Evolutionary conservation across 1,140 invertebrate genomes (phyloP).

Genomic region (Globodera rostochiensis): DNA sequence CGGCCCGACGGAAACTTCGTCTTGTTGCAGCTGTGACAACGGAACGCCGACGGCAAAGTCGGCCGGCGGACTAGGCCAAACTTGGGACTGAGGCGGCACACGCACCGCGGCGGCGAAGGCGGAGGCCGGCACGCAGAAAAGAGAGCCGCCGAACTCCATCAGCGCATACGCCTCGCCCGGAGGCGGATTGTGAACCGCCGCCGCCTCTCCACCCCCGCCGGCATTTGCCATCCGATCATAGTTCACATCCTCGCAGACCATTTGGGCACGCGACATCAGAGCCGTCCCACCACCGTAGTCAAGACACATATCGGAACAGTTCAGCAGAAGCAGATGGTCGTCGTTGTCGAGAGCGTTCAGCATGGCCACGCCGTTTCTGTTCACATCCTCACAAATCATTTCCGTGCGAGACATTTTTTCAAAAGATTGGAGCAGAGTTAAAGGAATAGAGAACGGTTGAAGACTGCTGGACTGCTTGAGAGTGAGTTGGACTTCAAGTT

Average conservation of each 20-base stretch:
- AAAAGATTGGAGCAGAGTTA: not conserved
- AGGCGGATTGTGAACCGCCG: not conserved
- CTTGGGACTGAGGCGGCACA: constrained; percentile 13
- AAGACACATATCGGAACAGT: not conserved
- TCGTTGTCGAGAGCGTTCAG: not conserved
- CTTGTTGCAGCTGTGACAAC: constrained; percentile 4
- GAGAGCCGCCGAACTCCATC: constrained; percentile 27
- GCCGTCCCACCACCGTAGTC: not conserved
- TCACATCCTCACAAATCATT: constrained; percentile 28
- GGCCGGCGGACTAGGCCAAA: constrained; percentile 24
- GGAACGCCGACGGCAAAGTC: not conserved
- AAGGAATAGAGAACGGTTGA: not conserved
- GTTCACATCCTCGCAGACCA: not conserved
- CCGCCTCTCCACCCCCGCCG: not conserved
- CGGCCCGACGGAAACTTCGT: not conserved
- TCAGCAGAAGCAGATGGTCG: not conserved
- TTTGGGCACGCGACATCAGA: not conserved
- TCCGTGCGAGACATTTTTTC: constrained; percentile 15
- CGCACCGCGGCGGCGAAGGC: not conserved
- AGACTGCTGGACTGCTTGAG: not conserved
- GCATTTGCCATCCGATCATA: not conserved
- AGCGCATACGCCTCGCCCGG: constrained; percentile 1
- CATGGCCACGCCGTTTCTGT: not conserved
- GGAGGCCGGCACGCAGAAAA: constrained; percentile 44
- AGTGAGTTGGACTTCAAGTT: not conserved